Conservation (phyloP, 2,113 vertebrate species). For the Amazona vittata region DNA sequence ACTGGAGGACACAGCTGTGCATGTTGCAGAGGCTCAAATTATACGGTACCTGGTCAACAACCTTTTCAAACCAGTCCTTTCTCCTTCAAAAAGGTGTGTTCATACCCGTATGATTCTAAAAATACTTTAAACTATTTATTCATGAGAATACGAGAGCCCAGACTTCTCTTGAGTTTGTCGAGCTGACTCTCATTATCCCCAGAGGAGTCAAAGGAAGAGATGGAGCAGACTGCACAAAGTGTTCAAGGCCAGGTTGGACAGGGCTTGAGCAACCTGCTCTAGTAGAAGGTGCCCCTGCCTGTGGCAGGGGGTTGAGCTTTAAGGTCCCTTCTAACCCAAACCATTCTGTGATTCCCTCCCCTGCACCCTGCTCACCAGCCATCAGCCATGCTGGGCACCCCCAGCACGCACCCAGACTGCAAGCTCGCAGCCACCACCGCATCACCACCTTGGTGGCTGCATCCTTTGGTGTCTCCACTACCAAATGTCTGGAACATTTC, state of each 20-base stretch:
- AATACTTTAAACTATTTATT: background rate
- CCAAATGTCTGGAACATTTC: background rate
- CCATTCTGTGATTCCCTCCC: background rate
- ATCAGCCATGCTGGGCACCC: background rate
- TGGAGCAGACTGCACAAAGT: fast-evolving
- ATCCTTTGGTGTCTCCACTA: background rate
- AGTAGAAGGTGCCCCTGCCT: background rate
- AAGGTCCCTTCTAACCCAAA: background rate
- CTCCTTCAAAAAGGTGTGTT: background rate
- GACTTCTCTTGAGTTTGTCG: fast-evolving
- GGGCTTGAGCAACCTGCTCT: background rate
- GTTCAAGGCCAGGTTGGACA: background rate
- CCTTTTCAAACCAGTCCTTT: background rate
- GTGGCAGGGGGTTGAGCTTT: background rate
- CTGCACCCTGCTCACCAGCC: background rate
- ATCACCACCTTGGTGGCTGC: background rate
- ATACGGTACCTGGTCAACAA: fast-evolving
- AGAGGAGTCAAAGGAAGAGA: background rate
- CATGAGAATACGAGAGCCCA: background rate
- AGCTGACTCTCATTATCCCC: background rate
- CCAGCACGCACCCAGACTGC: background rate
- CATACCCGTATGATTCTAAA: background rate
- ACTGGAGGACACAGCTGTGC: background rate
- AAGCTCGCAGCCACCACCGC: fast-evolving
- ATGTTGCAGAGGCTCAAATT: background rate